Percentiles rank a stretch among this genome's conserved stretches.
Evolutionary conservation across 2,888 invertebrate genomes (phyloP).

Genomic region (Lasioglossum vierecki): DNA sequence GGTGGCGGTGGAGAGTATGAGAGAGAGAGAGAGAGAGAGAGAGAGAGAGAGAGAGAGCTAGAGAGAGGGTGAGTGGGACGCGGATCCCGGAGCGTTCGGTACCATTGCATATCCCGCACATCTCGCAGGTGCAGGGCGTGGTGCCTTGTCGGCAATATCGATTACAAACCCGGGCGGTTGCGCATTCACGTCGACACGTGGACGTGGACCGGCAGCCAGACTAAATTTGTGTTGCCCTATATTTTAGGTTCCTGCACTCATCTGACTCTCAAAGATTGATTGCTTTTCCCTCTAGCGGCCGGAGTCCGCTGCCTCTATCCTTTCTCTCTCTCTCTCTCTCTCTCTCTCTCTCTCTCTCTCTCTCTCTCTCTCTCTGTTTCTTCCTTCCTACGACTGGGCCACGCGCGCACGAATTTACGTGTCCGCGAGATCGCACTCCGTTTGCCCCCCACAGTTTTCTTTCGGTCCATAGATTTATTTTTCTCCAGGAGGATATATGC

Average conservation of each 20-base stretch:
- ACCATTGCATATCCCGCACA: constrained; percentile 80
- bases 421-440: neutral
- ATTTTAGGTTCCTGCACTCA: constrained; percentile 82
- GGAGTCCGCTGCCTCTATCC: constrained; percentile 48
- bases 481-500: neutral
- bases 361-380: neutral
- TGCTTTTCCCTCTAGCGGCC: constrained; percentile 77
- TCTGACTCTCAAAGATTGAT: constrained; percentile 83
- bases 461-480: neutral
- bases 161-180: constrained; percentile 83
- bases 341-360: neutral
- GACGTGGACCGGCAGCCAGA: constrained; percentile 79
- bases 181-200: constrained; percentile 83
- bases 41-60: neutral
- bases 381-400: constrained; percentile 14
- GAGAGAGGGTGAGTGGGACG: constrained; percentile 30
- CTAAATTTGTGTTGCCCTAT: constrained; percentile 83
- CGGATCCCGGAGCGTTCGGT: constrained; percentile 71
- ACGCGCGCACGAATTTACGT: constrained; percentile 51
- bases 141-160: constrained; percentile 84
- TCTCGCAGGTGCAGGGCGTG: constrained; percentile 83
- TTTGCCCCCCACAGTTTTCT: neutral
- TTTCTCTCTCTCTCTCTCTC: neutral
- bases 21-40: neutral
- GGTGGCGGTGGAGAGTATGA: neutral